Conservation (phyloP, 2,888 invertebrate species). For the Ischnus inquisitorius region DNA sequence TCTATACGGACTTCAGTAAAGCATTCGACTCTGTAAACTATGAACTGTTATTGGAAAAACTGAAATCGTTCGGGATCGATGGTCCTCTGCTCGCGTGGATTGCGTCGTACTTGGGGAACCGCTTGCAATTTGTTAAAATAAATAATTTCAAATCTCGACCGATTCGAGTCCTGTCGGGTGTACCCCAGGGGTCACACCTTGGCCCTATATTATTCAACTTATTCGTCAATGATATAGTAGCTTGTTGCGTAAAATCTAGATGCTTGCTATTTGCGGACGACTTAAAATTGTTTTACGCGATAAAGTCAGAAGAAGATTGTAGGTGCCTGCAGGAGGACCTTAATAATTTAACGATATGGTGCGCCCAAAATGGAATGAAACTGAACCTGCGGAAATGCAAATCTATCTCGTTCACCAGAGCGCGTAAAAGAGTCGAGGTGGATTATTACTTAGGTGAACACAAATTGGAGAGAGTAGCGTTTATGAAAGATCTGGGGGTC, state of each 20-base stretch:
- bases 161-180: not conserved
- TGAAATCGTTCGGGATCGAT: not conserved
- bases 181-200: not conserved
- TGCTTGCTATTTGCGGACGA: constrained; percentile 4
- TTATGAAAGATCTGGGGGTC: too few relatives aligned
- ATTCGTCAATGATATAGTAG: not conserved
- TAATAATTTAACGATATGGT: not conserved
- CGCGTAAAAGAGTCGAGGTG: not conserved
- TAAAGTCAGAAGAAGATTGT: not conserved
- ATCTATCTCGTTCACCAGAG: constrained; percentile 1
- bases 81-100: constrained; percentile 15
- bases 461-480: too few relatives aligned
- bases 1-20: constrained; percentile 24
- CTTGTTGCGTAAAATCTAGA: constrained; percentile 15
- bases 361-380: too few relatives aligned
- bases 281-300: too few relatives aligned
- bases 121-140: constrained; percentile 3
- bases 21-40: constrained; percentile 16
- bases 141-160: not conserved
- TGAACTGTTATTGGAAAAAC: not conserved
- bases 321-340: not conserved
- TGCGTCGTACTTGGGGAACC: not conserved
- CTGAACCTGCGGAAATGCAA: constrained; percentile 13
- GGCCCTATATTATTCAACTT: too few relatives aligned
- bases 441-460: not conserved